Evolutionary conservation across 2,113 vertebrate species (phyloP), one percentile per base, ranked within the genome.

Genomic region (Thymallus thymallus): DNA sequence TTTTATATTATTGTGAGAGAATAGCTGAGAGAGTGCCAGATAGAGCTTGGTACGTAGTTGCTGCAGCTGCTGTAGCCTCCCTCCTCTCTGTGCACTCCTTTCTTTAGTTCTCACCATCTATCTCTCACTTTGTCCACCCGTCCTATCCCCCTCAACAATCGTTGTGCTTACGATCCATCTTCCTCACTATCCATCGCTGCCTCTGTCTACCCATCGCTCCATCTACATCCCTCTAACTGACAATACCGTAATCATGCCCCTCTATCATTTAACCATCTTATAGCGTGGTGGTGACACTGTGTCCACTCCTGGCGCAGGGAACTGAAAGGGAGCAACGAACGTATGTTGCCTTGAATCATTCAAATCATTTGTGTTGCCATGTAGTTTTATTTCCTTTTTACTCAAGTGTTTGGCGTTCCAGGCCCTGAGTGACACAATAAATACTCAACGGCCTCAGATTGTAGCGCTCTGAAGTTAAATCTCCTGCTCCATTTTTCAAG

Each of bases 141-240:
- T 77, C 66, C 66, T 74, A 41, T 68, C 69, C 23, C 72, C 70
- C 71, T 86, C 73, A 72, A 82, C 65, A 68, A 30, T 63, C 75
- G 60, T 69, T 65, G 66, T 55, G 66, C 69, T 71, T 82, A 78
- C 65, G 65, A 81, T 84, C 73, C 20, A 64, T 84, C 77, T 80
- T 74, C 64, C 56, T 84, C 70, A 74, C 63, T 46, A 51, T 69
- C 69, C 74, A 67, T 83, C 48, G 72, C 62, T 75, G 65, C 66
- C 63, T 56, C 35, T 56, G 24, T 60, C 63, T 74, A 35, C 18
- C 64, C 69, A 45, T 77, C 16, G 45, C 74, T 68, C 74, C 79
- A 74, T 86, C 76, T 74, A 76, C 75, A 79, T 85, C 65, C 72
- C 69, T 77, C 65, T 68, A 51, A 73, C 56, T 76, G 68, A 76